These are phyloP conservation scores for Notoglanidium macrostoma DNA, from an alignment of 2,797 vertebrate genomes.

Conservation along the genomic window DNA sequence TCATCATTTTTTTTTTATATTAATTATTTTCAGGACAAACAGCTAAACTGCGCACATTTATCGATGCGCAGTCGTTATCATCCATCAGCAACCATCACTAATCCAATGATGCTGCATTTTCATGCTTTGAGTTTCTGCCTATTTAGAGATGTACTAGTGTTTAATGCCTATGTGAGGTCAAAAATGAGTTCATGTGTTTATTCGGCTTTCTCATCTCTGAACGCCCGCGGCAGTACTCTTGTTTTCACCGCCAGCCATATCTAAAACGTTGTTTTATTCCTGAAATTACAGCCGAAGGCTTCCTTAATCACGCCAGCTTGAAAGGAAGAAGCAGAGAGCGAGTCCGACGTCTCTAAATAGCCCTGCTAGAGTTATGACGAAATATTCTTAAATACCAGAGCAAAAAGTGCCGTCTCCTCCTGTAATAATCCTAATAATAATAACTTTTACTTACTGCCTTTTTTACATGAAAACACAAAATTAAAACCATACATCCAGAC, in stretches of 20 bases:
- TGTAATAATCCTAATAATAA: not conserved
- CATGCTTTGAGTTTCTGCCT: not conserved
- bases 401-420: not conserved
- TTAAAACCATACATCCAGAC: conserved; percentile 8
- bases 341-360: not conserved
- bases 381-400: not conserved
- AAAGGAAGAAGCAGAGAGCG: not conserved
- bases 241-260: conserved; percentile 52
- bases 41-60: not conserved
- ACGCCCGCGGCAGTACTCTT: conserved; percentile 44
- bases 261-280: conserved; percentile 35
- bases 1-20: not conserved
- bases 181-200: not conserved
- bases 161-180: not conserved
- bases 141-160: not conserved
- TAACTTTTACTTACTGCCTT: not conserved
- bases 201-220: not conserved
- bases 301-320: conserved; percentile 13
- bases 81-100: not conserved
- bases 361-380: not conserved
- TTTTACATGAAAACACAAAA: not conserved
- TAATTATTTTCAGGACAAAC: not conserved
- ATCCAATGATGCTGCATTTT: not conserved
- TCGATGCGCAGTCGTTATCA: not conserved
- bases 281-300: conserved; percentile 47